Evolutionary conservation across 2,113 vertebrate species (phyloP).

Genomic region (Malaclemys terrapin): DNA sequence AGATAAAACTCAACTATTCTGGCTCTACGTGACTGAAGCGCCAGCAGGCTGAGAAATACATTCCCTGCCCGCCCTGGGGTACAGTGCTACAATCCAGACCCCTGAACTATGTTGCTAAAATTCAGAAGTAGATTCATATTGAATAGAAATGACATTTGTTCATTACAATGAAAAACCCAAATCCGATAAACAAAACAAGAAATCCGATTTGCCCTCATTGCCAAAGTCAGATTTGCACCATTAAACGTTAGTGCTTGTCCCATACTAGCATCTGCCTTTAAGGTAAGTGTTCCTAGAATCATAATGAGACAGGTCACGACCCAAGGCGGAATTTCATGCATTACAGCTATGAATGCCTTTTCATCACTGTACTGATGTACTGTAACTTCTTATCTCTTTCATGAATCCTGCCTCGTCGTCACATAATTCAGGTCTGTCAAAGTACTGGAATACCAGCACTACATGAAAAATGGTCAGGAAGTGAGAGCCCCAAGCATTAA

Average conservation of each 20-base stretch:
- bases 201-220: not conserved
- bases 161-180: not conserved
- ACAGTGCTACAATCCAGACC: not conserved
- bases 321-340: not conserved
- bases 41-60: not conserved
- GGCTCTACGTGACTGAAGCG: not conserved
- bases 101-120: not conserved
- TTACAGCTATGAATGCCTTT: not conserved
- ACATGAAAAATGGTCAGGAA: not conserved
- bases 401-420: conserved; percentile 12
- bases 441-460: conserved; percentile 2
- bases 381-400: not conserved
- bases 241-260: not conserved
- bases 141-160: not conserved
- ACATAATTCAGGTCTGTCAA: not conserved
- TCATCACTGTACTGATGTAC: not conserved
- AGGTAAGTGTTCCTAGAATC: not conserved
- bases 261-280: not conserved
- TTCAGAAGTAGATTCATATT: not conserved
- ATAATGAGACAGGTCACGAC: not conserved
- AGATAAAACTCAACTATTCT: not conserved
- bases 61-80: rapidly evolving
- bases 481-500: not conserved
- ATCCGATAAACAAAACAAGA: not conserved
- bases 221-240: not conserved